A percentile compares a stretch with the other conserved stretches of the same genome.
phyloP scores from a whole-genome alignment of 2,888 invertebrate genomes.

The Meiosimyza decipiens region DNA sequence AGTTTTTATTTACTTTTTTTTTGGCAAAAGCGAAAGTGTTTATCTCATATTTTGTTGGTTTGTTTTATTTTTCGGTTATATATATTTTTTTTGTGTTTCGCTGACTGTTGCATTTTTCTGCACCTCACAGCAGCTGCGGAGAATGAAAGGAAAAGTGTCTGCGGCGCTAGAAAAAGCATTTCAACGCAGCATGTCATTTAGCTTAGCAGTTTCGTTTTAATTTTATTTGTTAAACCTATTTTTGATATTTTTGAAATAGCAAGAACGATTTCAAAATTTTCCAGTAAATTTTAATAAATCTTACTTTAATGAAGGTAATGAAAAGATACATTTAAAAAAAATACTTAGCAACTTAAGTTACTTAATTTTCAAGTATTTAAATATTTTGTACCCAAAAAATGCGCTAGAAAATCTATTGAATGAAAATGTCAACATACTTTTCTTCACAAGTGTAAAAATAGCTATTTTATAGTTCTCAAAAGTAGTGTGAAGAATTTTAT shows the following conservation, averaged over 20 bases:
- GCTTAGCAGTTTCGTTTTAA: background rate
- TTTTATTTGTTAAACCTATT: slow-evolving; percentile 22
- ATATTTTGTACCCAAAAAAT: too few relatives aligned
- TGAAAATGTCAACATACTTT: too few relatives aligned
- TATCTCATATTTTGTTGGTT: background rate
- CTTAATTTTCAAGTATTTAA: too few relatives aligned
- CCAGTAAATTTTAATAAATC: background rate
- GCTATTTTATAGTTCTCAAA: too few relatives aligned
- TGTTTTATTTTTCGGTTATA: background rate
- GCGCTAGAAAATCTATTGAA: too few relatives aligned
- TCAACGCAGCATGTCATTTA: slow-evolving; percentile 13
- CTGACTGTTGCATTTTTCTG: too few relatives aligned
- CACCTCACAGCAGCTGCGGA: too few relatives aligned
- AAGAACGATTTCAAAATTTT: background rate
- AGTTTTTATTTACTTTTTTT: background rate
- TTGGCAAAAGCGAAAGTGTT: background rate
- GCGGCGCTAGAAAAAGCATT: background rate
- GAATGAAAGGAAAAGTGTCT: background rate
- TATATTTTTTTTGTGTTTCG: too few relatives aligned
- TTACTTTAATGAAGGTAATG: background rate
- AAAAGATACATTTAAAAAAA: background rate
- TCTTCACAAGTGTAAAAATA: too few relatives aligned
- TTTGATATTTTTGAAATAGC: background rate
- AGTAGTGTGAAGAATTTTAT: too few relatives aligned
- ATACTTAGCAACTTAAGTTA: too few relatives aligned